Evolutionary conservation across 2,888 invertebrate genomes (phyloP).

Genomic region (Tipula confusa): DNA sequence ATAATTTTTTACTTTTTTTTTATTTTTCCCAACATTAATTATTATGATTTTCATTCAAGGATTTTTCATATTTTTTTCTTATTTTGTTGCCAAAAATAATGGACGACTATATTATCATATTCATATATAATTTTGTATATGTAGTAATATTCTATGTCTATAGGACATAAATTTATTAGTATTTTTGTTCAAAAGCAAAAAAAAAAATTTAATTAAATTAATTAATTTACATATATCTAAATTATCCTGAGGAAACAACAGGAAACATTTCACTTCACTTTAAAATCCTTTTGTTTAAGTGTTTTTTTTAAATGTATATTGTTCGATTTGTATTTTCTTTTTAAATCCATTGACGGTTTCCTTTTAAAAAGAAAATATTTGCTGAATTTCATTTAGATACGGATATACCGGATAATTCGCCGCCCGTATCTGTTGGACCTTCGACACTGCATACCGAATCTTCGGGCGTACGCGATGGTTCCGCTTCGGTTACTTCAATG

Average conservation of each 20-base stretch:
- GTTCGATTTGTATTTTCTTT: not conserved
- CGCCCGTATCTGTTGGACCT: constrained; percentile 62
- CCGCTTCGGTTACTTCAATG: constrained; percentile 66
- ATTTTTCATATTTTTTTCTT: not conserved
- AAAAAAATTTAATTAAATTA: not conserved
- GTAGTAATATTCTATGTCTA: not conserved
- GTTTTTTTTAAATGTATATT: not conserved
- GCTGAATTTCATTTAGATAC: constrained; percentile 41
- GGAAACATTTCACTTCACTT: not conserved
- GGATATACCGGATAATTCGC: constrained; percentile 49
- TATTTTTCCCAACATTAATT: not conserved
- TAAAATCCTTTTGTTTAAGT: too few species aligned
- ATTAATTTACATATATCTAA: not conserved
- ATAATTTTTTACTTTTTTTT: not conserved
- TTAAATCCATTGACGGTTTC: constrained; percentile 14
- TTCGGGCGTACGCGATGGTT: constrained; percentile 81
- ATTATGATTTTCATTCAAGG: not conserved
- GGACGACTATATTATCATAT: not conserved
- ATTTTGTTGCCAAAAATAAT: not conserved
- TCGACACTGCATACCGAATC: constrained; percentile 87
- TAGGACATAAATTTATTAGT: constrained; percentile 27
- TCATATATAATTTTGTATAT: not conserved
- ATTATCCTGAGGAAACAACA: constrained; percentile 13
- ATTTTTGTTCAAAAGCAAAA: not conserved
- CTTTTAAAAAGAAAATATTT: constrained; percentile 29